phyloP scores from a whole-genome alignment of 1,140 invertebrate genomes.

The Proctacanthus coquilletti region DNA sequence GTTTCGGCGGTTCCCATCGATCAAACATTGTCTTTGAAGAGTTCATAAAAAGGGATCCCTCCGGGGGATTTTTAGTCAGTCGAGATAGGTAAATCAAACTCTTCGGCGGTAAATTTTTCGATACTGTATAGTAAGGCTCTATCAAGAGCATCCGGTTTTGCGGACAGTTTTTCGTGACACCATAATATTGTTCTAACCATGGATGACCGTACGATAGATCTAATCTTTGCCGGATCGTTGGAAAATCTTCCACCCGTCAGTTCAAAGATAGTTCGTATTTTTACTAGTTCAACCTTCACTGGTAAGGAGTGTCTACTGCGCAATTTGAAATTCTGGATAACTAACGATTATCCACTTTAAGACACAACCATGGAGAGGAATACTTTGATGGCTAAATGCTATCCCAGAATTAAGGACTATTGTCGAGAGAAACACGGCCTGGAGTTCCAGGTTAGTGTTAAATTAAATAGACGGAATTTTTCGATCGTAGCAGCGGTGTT shows the following conservation, averaged over 20 bases:
- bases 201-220: conserved; percentile 79
- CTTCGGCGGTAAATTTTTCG: no score
- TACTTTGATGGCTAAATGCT: conserved; percentile 95
- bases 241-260: conserved; percentile 84
- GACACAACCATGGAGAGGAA: conserved; percentile 96
- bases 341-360: conserved; percentile 30
- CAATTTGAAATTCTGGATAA: conserved; percentile 1
- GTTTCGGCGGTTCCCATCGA: no score
- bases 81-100: no score
- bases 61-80: no score
- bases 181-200: no score
- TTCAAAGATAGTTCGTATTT: conserved; percentile 96
- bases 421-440: conserved; percentile 92
- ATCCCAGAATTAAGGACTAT: conserved; percentile 92
- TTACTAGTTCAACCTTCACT: conserved; percentile 97
- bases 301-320: conserved; percentile 40
- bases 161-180: neutral
- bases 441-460: conserved; percentile 80
- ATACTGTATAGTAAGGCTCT: no score
- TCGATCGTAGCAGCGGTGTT: no score
- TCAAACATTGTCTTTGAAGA: neutral
- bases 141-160: no score
- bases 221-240: conserved; percentile 79
- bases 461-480: no score
- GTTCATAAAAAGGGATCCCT: no score